Evolutionary conservation across 2,888 invertebrate genomes (phyloP), one percentile per base, ranked within the genome.

Genomic region (Platypus cylindrus): DNA sequence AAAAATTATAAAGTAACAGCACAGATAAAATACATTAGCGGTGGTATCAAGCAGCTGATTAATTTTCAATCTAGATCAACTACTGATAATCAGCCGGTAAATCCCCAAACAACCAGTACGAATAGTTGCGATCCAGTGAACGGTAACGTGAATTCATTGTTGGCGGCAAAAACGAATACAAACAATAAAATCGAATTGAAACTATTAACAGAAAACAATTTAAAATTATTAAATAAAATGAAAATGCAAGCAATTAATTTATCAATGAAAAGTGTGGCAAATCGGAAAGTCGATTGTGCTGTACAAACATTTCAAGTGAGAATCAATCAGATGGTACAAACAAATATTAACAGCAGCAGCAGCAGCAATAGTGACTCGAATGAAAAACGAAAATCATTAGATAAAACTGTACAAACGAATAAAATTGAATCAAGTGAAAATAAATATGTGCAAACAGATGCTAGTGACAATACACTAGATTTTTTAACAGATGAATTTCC

Each of bases 161-260:
- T 27, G 14, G 4, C 24, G 4, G 15, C 14, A 15, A 27, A 14
- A 12, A 4, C 3, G 9, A 14, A 8, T 27, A 12, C 27, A 3
- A n/a, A n/a, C n/a, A n/a, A n/a, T n/a, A n/a, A n/a, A 5, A n/a
- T n/a, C n/a, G n/a, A n/a, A n/a, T n/a, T n/a, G n/a, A 42, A 42
- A 37, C 28, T 42, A 17, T 34, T 42, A 8, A 14, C 18, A 24
- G 13, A 20, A 27, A 36, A 34, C 17, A 40, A 24, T 33, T 20
- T 43, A 18, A 31, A 36, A 30, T 22, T 43, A n/a, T 15, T 43
- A 17, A 37, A 40, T 25, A 25, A 37, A 17, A 40, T 33, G 7
- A 43, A 43, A 37, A 43, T 43, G 43, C 34, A 43, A 28, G 43
- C 43, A 12, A 16, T 43, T 17, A 40, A 43, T 38, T 40, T 43